phyloP scores from a whole-genome alignment of 1,140 invertebrate genomes.

The Drosophila busckii region DNA sequence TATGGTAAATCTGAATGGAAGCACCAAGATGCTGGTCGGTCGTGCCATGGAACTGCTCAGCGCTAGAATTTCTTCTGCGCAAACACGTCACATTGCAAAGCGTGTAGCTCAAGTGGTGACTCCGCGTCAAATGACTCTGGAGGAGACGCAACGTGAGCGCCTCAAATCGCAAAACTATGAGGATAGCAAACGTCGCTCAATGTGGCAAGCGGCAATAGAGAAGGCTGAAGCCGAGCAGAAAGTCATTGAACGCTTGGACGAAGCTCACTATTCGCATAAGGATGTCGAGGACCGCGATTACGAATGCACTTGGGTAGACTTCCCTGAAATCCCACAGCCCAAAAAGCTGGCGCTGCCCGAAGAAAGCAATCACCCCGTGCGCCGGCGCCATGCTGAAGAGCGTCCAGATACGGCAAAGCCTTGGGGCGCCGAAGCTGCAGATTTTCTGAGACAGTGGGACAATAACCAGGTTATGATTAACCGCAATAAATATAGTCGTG shows the following conservation, averaged over 20 bases:
- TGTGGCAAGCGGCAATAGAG: constrained; percentile 52
- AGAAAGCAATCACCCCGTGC: no score
- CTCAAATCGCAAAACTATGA: constrained; percentile 31
- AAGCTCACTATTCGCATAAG: constrained; percentile 16
- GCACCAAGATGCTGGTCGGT: constrained; percentile 31
- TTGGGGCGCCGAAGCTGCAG: constrained; percentile 2
- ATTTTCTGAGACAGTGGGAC: constrained; percentile 37
- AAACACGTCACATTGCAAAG: constrained; percentile 26
- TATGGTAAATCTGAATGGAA: constrained; percentile 36
- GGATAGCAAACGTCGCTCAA: constrained; percentile 38
- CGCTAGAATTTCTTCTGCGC: constrained; percentile 20
- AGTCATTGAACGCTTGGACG: constrained; percentile 16
- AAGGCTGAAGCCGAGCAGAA: neutral
- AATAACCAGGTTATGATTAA: constrained; percentile 7
- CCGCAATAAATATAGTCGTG: constrained; percentile 13
- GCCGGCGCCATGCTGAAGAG: neutral
- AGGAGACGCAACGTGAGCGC: constrained; percentile 15
- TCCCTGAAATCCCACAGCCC: constrained; percentile 11
- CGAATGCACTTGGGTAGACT: constrained; percentile 46
- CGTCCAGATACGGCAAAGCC: constrained; percentile 33
- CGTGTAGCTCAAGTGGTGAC: neutral
- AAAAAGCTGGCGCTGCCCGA: neutral
- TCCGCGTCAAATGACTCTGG: neutral
- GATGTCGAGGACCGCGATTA: constrained; percentile 19
- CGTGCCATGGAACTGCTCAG: constrained; percentile 36